Evolutionary conservation across 2,888 invertebrate genomes (phyloP), one percentile per base, ranked within the genome.

Genomic region (Margaritifera margaritifera): DNA sequence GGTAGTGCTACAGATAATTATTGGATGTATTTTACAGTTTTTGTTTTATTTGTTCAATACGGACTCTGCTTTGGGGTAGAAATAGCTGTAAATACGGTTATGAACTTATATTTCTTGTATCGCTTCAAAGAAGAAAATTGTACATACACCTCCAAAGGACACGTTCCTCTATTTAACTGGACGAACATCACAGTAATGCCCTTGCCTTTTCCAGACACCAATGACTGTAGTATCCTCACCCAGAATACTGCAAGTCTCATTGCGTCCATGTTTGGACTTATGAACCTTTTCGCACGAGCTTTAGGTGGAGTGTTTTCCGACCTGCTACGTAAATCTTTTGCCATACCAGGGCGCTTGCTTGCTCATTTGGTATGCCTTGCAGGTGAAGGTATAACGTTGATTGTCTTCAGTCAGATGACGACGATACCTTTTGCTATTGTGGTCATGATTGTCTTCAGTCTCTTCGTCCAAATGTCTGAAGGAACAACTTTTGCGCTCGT

Each of bases 1-100:
- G 25, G 18, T 22, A 22, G 59, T 24, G 42, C n/a, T 1, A 61
- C 57, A 5, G 52, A 50, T n/a, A 65, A 61, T 51, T 24, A 42
- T 25, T 64, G 71, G 71, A 25, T 71, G 31, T 60, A 59, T 42
- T 15, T 74, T 19, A 71, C 74, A 6, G 53, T 71, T 15, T 55
- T 59, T 6, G 61, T 71, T 31, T 51, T 74, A 2, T 54, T 74
- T 6, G 64, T 71, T 11, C 74, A 74, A 24, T 74, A 74, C 24
- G 74, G 74, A 24, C 66, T 74, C 56, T 74, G 71, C 58, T 74
- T 74, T 60, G 74, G 74, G 18, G 55, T 74, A 51, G 74, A 74
- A 66, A 74, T 74, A 8, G 65, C 74, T 6, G 71, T 71, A 6
- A 74, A 74, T 63, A 74, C 74, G 20, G 74, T 74, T n/a, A 66